Conservation (phyloP, 2,888 invertebrate species). For the Lithophane semibrunnea region DNA sequence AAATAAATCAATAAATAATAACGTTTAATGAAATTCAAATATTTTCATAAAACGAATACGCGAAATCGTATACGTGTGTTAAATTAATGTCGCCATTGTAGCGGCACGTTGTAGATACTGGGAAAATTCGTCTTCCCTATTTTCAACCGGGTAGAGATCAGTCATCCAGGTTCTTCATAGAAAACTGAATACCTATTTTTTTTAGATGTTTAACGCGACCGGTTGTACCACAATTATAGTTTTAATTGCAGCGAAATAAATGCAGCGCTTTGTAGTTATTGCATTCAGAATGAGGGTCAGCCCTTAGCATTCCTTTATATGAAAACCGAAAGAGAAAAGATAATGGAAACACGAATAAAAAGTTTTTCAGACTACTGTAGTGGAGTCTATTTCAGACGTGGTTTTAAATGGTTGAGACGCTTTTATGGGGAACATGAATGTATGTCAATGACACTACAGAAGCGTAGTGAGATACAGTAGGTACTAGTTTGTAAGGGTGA, state of each 20-base stretch:
- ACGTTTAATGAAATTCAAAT: too few species aligned
- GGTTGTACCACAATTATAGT: slow-evolving; percentile 5
- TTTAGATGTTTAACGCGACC: not conserved
- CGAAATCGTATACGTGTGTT: too few species aligned
- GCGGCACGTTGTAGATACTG: too few species aligned
- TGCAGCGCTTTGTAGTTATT: not conserved
- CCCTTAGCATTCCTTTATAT: not conserved
- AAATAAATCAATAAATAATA: too few species aligned
- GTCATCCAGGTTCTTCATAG: not conserved
- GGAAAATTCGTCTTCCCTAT: too few species aligned
- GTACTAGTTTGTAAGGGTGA: slow-evolving; percentile 3
- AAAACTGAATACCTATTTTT: not conserved
- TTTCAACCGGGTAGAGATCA: too few species aligned
- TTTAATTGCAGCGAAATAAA: slow-evolving; percentile 27
- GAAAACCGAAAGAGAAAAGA: slow-evolving; percentile 7
- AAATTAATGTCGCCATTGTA: too few species aligned
- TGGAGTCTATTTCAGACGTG: slow-evolving; percentile 40
- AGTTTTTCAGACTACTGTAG: slow-evolving; percentile 20
- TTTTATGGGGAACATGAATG: slow-evolving; percentile 38
- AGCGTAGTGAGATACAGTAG: slow-evolving; percentile 4
- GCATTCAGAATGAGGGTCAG: slow-evolving; percentile 6
- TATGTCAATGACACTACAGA: slow-evolving; percentile 45
- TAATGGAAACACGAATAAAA: slow-evolving; percentile 24
- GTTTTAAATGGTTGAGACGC: slow-evolving; percentile 38
- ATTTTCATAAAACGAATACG: too few species aligned